Conservation (phyloP, 2,888 invertebrate genomes). For the Bhutanitis thaidina region DNA sequence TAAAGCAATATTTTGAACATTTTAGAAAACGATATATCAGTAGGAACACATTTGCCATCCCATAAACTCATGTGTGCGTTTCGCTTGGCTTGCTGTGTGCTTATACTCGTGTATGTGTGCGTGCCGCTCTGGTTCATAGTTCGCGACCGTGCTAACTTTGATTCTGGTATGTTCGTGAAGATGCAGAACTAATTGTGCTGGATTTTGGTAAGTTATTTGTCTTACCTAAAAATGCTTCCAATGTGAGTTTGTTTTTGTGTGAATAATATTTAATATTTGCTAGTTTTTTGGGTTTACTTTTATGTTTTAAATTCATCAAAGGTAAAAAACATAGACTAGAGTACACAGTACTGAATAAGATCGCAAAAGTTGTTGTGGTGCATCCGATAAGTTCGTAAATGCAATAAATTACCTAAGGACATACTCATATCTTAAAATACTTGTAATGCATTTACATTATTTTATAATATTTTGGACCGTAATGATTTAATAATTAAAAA, state of each 20-base stretch:
- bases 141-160: neutral
- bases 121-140: neutral
- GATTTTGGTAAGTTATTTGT: slow-evolving; percentile 10
- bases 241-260: neutral
- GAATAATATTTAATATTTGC: neutral
- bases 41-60: too few relatives aligned
- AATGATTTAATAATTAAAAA: too few relatives aligned
- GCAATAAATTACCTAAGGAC: too few relatives aligned
- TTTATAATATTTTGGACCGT: too few relatives aligned
- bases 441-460: too few relatives aligned
- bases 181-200: neutral
- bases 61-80: neutral
- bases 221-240: neutral
- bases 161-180: neutral
- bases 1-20: too few relatives aligned
- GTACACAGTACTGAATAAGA: too few relatives aligned
- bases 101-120: slow-evolving; percentile 11
- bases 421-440: too few relatives aligned
- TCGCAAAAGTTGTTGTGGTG: too few relatives aligned
- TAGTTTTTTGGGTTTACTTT: neutral
- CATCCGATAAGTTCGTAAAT: too few relatives aligned
- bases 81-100: neutral
- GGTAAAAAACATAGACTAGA: too few relatives aligned
- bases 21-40: too few relatives aligned
- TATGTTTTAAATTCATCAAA: neutral